A percentile compares a stretch with the other conserved stretches of the same genome.
These are phyloP conservation scores for Masnerella sp. DNA, from an alignment of 2,888 invertebrate genomes.

Conservation along the genomic window DNA sequence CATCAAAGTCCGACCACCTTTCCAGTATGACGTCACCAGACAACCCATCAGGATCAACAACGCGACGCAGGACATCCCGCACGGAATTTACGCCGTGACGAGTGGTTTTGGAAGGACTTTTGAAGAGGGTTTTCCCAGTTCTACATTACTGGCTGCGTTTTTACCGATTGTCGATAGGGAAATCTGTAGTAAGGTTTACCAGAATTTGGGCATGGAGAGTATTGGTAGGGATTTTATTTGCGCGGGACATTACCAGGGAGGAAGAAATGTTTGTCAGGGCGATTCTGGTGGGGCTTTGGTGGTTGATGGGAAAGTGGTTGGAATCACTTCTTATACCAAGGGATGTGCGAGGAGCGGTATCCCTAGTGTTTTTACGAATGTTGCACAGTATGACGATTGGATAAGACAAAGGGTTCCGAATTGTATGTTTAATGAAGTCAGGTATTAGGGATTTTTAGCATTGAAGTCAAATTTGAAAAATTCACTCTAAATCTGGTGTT, in stretches of 20 bases:
- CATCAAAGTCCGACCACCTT: constrained; percentile 78
- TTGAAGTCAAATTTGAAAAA: too few species aligned
- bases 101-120: constrained; percentile 3
- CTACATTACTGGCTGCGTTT: background rate
- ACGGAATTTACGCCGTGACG: background rate
- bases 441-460: too few species aligned
- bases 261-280: background rate
- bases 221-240: constrained; percentile 2
- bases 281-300: constrained; percentile 13
- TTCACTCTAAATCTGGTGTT: too few species aligned
- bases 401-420: background rate
- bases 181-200: background rate
- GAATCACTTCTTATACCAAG: constrained; percentile 6
- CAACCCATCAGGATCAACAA: constrained; percentile 76
- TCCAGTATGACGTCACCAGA: constrained; percentile 78
- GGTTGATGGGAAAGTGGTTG: background rate
- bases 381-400: background rate
- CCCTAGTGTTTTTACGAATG: constrained; percentile 1
- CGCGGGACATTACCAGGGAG: background rate
- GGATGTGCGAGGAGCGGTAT: background rate
- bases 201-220: background rate
- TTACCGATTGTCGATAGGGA: background rate
- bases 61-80: background rate
- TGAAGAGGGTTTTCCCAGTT: background rate
- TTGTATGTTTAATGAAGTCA: too few species aligned